A percentile compares a stretch with the other conserved stretches of the same genome.
Conservation (phyloP, 1,140 invertebrate species). For the Aphaenogaster rudis region DNA sequence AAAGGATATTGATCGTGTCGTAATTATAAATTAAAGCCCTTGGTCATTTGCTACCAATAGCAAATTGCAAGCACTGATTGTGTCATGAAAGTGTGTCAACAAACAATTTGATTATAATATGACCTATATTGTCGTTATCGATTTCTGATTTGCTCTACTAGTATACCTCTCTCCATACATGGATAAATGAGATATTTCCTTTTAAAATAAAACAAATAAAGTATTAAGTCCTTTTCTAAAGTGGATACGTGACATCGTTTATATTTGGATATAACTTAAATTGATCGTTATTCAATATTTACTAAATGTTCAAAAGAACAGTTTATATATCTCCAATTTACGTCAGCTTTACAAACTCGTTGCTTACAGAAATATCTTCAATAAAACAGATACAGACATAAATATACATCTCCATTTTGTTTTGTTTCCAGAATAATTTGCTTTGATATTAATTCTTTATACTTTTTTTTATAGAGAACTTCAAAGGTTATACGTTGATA, state of each 20-base stretch:
- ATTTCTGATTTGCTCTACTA: constrained; percentile 33
- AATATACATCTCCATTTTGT: not conserved
- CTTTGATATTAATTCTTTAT: no score
- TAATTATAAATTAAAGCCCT: constrained; percentile 46
- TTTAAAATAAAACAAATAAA: constrained; percentile 21
- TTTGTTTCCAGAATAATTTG: no score
- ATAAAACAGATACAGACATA: not conserved
- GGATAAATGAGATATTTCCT: constrained; percentile 26
- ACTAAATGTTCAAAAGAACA: not conserved
- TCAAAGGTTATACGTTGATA: no score
- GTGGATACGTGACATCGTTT: not conserved
- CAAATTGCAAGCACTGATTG: constrained; percentile 46
- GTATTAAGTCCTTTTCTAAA: constrained; percentile 27
- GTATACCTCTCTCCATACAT: not conserved
- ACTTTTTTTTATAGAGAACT: no score
- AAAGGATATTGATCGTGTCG: not conserved
- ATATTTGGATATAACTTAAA: constrained; percentile 38
- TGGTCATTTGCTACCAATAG: constrained; percentile 33
- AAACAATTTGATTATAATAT: not conserved
- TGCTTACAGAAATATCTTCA: not conserved
- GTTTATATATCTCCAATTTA: not conserved
- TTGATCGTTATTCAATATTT: constrained; percentile 15
- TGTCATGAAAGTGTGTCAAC: constrained; percentile 52
- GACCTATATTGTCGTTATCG: constrained; percentile 2
- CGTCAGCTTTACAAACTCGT: not conserved